Percentiles rank a stretch among this genome's conserved stretches.
phyloP scores from a whole-genome alignment of 2,797 vertebrate species.

The Microctenopoma stevenorrisi region DNA sequence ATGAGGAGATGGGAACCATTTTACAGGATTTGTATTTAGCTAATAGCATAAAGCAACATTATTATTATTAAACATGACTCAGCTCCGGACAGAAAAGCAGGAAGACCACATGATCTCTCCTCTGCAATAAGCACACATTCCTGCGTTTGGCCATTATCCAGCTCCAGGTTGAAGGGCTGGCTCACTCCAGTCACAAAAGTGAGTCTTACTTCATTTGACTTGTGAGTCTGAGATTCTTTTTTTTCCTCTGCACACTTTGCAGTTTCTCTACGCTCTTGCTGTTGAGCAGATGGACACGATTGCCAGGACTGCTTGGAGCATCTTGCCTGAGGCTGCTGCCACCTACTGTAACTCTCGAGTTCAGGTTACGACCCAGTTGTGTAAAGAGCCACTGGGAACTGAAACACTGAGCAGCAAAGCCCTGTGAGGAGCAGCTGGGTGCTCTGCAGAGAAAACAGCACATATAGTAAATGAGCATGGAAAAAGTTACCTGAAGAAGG shows the following conservation, averaged over 20 bases:
- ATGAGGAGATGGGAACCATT: not conserved
- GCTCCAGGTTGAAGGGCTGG: not conserved
- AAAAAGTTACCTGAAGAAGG: constrained; percentile 91
- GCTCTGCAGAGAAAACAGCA: not conserved
- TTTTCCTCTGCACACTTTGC: not conserved
- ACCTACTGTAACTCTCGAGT: constrained; percentile 24
- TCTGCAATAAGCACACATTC: not conserved
- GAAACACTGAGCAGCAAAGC: constrained; percentile 6
- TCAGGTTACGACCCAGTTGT: constrained; percentile 30
- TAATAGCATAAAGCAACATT: not conserved
- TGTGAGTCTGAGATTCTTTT: too few relatives aligned
- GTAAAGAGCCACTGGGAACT: constrained; percentile 21
- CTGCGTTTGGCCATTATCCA: too few relatives aligned
- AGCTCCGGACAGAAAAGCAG: not conserved
- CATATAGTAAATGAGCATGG: not conserved
- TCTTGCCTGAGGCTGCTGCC: constrained; percentile 42
- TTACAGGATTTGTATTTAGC: not conserved
- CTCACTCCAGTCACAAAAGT: not conserved
- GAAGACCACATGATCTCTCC: not conserved
- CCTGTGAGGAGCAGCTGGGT: not conserved
- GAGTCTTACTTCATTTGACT: not conserved
- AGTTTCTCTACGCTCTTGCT: not conserved
- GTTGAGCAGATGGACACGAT: constrained; percentile 4
- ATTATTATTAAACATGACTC: not conserved
- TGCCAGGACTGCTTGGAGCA: not conserved